A percentile compares a stretch with the other conserved stretches of the same genome.
phyloP scores from a whole-genome alignment of 2,113 vertebrate species.

The Phodopus roborovskii region DNA sequence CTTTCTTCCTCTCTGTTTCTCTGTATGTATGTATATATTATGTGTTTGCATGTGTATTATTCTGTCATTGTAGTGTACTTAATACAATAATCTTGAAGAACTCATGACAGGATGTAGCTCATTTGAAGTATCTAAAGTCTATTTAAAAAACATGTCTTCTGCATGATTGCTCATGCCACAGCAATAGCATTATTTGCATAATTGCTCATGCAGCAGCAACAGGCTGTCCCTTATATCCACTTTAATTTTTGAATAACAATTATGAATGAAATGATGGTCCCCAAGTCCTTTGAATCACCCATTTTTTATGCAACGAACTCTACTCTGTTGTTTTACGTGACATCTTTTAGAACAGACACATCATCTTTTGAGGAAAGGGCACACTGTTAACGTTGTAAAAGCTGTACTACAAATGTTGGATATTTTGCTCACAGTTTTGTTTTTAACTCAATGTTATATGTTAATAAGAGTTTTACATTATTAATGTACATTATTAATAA shows the following conservation, averaged over 20 bases:
- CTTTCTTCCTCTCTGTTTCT: background rate
- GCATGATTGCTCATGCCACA: background rate
- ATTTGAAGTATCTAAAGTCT: background rate
- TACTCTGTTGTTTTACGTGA: conserved; percentile 57
- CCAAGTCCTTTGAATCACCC: background rate
- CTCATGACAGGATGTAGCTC: conserved; percentile 15
- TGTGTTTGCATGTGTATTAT: background rate
- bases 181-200: background rate
- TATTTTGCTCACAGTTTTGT: conserved; percentile 45
- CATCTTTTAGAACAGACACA: conserved; percentile 45
- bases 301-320: conserved; percentile 43
- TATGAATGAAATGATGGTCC: background rate
- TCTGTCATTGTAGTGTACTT: background rate
- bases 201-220: background rate
- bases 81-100: conserved; percentile 16
- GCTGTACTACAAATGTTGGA: conserved; percentile 47
- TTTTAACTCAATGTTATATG: conserved; percentile 49
- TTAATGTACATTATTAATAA: too few species aligned
- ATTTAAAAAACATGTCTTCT: conserved; percentile 3
- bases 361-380: conserved; percentile 60
- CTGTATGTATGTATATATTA: background rate
- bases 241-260: conserved; percentile 44
- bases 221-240: background rate
- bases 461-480: conserved; percentile 73
- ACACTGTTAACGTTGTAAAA: conserved; percentile 50